phyloP scores from a whole-genome alignment of 2,113 vertebrate genomes.

The Melanotaenia duboulayi region DNA sequence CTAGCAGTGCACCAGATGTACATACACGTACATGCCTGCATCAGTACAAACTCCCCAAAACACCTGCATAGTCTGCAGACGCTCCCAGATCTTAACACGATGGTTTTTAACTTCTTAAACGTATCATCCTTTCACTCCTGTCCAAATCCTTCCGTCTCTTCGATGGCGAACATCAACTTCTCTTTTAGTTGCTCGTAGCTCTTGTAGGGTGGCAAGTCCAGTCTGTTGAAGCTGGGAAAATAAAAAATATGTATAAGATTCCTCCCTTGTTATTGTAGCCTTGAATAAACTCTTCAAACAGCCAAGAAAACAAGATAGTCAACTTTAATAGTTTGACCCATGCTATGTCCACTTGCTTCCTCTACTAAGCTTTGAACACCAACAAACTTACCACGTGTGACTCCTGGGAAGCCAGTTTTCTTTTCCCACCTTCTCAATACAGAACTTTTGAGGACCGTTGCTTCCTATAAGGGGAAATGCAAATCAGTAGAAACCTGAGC shows the following conservation, averaged over 20 bases:
- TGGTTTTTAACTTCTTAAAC: constrained; percentile 9
- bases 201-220: constrained; percentile 97
- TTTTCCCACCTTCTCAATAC: constrained; percentile 98
- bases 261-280: not conserved
- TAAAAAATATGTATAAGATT: not conserved
- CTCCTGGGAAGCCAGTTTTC: constrained; percentile 99
- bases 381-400: constrained; percentile 93
- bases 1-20: constrained; percentile 13
- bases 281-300: too few species aligned
- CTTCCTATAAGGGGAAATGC: constrained; percentile 84
- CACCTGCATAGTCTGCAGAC: constrained; percentile 21
- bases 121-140: constrained; percentile 85
- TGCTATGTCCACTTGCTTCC: not conserved
- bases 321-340: not conserved
- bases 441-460: constrained; percentile 98
- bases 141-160: constrained; percentile 98
- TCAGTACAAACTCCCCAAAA: constrained; percentile 30
- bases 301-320: too few species aligned
- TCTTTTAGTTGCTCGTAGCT: constrained; percentile 98
- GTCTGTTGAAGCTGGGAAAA: constrained; percentile 91
- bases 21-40: constrained; percentile 19
- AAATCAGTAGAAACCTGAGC: not conserved
- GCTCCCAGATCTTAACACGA: constrained; percentile 66
- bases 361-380: not conserved
- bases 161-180: constrained; percentile 97